Base-by-base conservation (phyloP, 2,797 vertebrate genomes). In the Spheniscus humboldti region DNA sequence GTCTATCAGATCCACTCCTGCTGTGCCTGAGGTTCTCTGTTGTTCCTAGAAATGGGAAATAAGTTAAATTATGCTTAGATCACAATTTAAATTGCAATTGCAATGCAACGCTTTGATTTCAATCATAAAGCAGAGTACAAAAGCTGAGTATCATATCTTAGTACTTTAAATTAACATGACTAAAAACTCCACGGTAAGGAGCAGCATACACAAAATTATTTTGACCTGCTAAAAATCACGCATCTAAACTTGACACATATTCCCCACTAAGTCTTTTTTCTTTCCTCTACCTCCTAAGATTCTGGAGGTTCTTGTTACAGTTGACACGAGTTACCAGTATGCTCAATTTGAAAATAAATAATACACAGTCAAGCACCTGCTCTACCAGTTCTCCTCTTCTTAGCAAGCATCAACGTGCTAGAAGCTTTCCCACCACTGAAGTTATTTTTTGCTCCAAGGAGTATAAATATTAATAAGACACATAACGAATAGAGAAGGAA, bases 1-100 rank as follows among this genome's bases (percentile, higher is more conserved):
- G 99, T 24, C 99, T 98, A 83, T 99, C 99, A 2, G 99, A 99
- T 74, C 99, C 99, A 41, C 98, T 99, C 98, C 99, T 99, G 96
- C 98, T 99, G 88, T 98, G 98, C 75, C 98, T 98, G 97, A 98
- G 86, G 77, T 98, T 99, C 97, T 99, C 99, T 5, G 98, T 98
- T 22, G 99, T 98, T 95, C 99, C 99, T 99, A 90, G 53, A 93
- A 94, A 81, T 9, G 18, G 67, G n/a, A 92, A 74, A 24, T 31
- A 59, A 53, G 19, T 86, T 62, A 53, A 87, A 77, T 74, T 22
- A 78, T 10, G 27, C 48, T 75, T 85, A 73, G 60, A 74, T 82
- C 41, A 76, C 50, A 62, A 43, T 35, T 64, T 50, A 33, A 88
- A 59, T 59, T 11, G 9, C 30, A 74, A 72, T 48, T 16, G 11